A percentile compares a stretch with the other conserved stretches of the same genome.
Conservation (phyloP, 37 sponge, comb jelly and placozoan genomes). For the Ephydatia muelleri region DNA sequence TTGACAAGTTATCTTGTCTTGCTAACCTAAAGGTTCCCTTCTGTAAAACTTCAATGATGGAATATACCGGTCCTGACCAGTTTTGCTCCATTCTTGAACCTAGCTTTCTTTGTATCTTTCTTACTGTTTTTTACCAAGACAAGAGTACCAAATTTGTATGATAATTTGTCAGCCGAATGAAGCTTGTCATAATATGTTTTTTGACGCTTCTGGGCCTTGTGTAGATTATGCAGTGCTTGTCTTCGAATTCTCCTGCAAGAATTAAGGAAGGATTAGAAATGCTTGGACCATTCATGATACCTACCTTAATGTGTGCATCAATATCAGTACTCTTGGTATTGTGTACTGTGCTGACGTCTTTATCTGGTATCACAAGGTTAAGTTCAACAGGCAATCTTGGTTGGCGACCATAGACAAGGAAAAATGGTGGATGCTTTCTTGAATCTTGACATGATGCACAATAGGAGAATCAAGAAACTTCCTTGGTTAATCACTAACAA, state of each 20-base stretch:
- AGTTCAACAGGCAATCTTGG: neutral
- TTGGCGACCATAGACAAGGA: neutral
- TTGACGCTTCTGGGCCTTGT: neutral
- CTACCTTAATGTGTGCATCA: neutral
- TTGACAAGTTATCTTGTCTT: too few species aligned
- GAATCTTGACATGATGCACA: too few species aligned
- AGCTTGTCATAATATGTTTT: neutral
- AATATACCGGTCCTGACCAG: too few species aligned
- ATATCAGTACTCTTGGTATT: neutral
- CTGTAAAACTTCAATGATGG: too few species aligned
- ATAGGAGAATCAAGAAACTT: conserved; percentile 66
- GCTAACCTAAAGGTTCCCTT: too few species aligned
- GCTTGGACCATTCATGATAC: neutral
- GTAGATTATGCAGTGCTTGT: neutral
- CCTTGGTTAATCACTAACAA: conserved; percentile 25
- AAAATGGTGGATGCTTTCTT: neutral
- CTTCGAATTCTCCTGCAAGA: neutral
- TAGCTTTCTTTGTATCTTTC: too few species aligned
- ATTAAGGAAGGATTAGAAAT: neutral
- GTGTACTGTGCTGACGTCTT: neutral
- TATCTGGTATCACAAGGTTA: neutral
- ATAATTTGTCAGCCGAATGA: too few species aligned
- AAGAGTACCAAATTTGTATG: too few species aligned
- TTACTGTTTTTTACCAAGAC: too few species aligned
- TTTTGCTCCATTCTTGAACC: too few species aligned